Evolutionary conservation across 2,797 vertebrate genomes (phyloP).

Genomic region (Tangara arthus): DNA sequence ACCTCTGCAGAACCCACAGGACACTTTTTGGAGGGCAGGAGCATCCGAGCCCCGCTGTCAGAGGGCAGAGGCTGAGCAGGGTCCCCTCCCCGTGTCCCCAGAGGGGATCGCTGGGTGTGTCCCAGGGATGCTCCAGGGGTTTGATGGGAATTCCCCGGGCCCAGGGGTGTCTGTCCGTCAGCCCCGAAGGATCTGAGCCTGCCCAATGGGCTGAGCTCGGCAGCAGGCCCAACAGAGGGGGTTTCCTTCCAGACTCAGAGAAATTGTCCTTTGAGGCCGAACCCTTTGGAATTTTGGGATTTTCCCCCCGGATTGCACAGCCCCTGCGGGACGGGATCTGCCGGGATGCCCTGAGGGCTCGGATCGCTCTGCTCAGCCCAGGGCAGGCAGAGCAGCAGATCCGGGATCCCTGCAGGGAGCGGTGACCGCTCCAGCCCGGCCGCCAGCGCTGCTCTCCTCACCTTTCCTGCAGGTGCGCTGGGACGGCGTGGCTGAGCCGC

Average conservation of each 20-base stretch:
- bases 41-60: rapidly evolving
- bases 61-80: background rate
- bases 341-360: background rate
- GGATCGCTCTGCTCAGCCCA: background rate
- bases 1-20: rapidly evolving
- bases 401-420: background rate
- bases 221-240: rapidly evolving
- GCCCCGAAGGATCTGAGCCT: rapidly evolving
- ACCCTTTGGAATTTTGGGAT: background rate
- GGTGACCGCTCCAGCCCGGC: background rate
- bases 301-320: rapidly evolving
- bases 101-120: rapidly evolving
- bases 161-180: rapidly evolving
- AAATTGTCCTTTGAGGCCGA: background rate
- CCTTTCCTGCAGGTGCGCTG: background rate
- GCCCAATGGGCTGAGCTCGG: rapidly evolving
- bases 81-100: background rate
- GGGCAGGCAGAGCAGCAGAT: no score
- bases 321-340: background rate
- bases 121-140: rapidly evolving
- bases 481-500: rapidly evolving
- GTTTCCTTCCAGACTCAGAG: background rate
- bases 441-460: background rate
- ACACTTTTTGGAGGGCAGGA: background rate
- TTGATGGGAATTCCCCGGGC: rapidly evolving